These are phyloP conservation scores for Gastrophysa polygoni DNA, from an alignment of 2,888 invertebrate species.

Conservation along the genomic window DNA sequence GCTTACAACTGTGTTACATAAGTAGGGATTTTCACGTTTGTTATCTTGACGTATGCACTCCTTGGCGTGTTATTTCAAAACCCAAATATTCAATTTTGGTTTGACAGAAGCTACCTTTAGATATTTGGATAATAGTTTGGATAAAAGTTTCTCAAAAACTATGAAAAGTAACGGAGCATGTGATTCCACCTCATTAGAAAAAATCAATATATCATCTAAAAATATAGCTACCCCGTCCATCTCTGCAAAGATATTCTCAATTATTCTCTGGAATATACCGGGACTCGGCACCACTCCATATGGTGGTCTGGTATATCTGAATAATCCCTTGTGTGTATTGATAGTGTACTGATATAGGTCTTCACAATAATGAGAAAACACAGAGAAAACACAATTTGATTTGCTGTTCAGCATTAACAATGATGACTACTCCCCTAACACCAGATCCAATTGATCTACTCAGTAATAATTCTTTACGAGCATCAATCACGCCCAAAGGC, in stretches of 20 bases:
- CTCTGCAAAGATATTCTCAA: conserved; percentile 26
- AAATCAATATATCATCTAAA: conserved; percentile 27
- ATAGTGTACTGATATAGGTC: too few species aligned
- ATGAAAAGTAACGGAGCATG: background rate
- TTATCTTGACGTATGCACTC: conserved; percentile 24
- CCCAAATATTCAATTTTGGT: conserved; percentile 29
- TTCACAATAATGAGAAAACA: too few species aligned
- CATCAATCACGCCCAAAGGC: too few species aligned
- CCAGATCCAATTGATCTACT: too few species aligned
- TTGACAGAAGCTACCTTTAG: conserved; percentile 34
- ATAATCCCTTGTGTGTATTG: conserved; percentile 33
- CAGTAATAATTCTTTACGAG: too few species aligned
- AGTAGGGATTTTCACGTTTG: conserved; percentile 19
- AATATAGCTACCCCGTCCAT: conserved; percentile 18
- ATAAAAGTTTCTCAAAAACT: conserved; percentile 28
- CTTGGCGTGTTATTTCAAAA: conserved; percentile 23
- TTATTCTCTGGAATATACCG: conserved; percentile 29
- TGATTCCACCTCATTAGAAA: conserved; percentile 2
- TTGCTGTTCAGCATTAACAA: too few species aligned
- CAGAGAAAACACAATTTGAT: too few species aligned
- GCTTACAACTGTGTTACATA: conserved; percentile 27
- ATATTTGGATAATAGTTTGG: conserved; percentile 24
- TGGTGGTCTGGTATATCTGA: conserved; percentile 24
- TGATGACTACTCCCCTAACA: too few species aligned
- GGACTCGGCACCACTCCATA: conserved; percentile 29